These are phyloP conservation scores for Triops longicaudatus DNA, from an alignment of 1,140 invertebrate species.

Conservation along the genomic window DNA sequence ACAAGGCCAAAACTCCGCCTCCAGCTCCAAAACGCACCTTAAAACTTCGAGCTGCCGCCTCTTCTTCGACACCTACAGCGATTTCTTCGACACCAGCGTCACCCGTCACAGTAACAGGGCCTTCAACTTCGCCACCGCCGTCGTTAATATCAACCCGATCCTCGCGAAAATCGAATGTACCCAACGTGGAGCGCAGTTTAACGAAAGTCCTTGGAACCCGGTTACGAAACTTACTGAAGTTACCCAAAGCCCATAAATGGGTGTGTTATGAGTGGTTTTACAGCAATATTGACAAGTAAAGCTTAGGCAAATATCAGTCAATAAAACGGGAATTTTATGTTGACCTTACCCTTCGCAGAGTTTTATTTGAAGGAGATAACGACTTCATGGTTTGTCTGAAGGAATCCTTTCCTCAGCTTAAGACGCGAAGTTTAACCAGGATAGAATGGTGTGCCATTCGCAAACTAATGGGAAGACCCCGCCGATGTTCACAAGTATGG, in stretches of 20 bases:
- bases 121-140: background rate
- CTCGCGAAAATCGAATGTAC: background rate
- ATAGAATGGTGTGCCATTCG: slow-evolving; percentile 94
- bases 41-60: slow-evolving; percentile 36
- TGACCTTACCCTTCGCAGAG: slow-evolving; percentile 45
- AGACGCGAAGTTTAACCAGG: slow-evolving; percentile 71
- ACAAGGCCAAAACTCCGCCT: slow-evolving; percentile 27
- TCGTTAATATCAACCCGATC: background rate
- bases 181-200: background rate
- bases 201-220: slow-evolving; percentile 66
- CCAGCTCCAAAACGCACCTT: slow-evolving; percentile 24
- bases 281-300: slow-evolving; percentile 86
- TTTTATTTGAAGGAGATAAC: slow-evolving; percentile 90
- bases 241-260: slow-evolving; percentile 98
- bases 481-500: slow-evolving; percentile 67
- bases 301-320: slow-evolving; percentile 33
- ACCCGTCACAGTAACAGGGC: slow-evolving; percentile 3
- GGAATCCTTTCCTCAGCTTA: slow-evolving; percentile 89
- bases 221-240: slow-evolving; percentile 88
- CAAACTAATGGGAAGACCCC: slow-evolving; percentile 92
- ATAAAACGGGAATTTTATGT: slow-evolving; percentile 20
- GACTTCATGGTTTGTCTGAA: slow-evolving; percentile 91
- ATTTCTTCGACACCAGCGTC: slow-evolving; percentile 36
- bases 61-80: slow-evolving; percentile 43
- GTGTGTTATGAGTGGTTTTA: slow-evolving; percentile 99